Conservation (phyloP, 2,888 invertebrate species). For the Nemapogon koenigi region DNA sequence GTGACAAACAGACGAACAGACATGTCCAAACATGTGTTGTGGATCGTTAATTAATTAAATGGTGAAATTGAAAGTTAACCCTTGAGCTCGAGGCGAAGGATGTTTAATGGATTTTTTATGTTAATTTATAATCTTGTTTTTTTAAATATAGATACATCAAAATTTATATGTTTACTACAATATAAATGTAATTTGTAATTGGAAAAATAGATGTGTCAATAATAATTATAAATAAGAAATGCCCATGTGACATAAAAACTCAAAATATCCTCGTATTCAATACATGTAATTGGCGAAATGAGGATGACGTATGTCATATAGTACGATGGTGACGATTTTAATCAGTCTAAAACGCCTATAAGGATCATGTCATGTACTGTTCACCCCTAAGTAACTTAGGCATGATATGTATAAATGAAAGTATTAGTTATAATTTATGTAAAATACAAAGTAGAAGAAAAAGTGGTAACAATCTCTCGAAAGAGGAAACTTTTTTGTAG, state of each 20-base stretch:
- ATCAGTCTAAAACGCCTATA: neutral
- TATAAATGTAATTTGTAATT: no score
- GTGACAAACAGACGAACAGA: conserved; percentile 40
- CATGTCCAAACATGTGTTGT: conserved; percentile 52
- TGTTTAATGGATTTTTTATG: conserved; percentile 5
- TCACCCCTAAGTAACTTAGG: neutral
- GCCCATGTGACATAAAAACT: neutral
- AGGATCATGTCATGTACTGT: neutral
- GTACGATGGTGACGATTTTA: neutral
- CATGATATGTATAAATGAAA: neutral
- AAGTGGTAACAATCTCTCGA: conserved; percentile 3
- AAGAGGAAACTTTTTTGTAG: conserved; percentile 11
- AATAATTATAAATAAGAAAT: no score
- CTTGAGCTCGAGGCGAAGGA: conserved; percentile 20
- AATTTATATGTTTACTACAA: no score
- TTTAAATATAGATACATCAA: no score
- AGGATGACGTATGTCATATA: neutral
- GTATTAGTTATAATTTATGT: neutral
- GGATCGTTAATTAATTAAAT: conserved; percentile 54
- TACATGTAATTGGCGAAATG: neutral
- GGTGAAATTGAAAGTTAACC: conserved; percentile 53
- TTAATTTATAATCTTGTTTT: neutral
- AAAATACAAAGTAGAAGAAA: neutral
- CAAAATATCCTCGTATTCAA: neutral
- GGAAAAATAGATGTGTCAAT: no score